A percentile compares a stretch with the other conserved stretches of the same genome.
Evolutionary conservation across 1,140 invertebrate genomes (phyloP).

Genomic region (Drepana arcuata): DNA sequence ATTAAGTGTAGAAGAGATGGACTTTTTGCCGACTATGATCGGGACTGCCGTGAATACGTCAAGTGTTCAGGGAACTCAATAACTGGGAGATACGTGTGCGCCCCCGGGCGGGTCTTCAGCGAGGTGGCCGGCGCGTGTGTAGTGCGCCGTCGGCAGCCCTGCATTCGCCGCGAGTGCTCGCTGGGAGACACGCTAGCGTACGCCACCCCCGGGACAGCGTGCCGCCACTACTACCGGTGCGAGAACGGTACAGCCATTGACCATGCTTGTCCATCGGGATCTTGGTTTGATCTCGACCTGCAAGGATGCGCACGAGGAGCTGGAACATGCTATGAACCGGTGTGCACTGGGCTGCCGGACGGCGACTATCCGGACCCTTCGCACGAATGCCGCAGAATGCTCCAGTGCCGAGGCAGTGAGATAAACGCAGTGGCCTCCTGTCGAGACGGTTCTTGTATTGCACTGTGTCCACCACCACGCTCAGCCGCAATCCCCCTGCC

Average conservation of each 20-base stretch:
- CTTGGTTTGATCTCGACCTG: constrained; percentile 71
- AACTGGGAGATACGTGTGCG: constrained; percentile 41
- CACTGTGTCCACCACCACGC: constrained; percentile 39
- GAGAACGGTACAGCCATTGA: constrained; percentile 65
- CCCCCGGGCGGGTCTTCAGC: constrained; percentile 46
- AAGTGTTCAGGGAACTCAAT: constrained; percentile 33
- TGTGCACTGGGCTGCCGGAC: constrained; percentile 51
- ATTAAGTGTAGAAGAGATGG: constrained; percentile 44
- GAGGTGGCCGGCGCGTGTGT: constrained; percentile 51
- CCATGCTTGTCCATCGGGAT: constrained; percentile 52
- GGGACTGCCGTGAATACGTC: constrained; percentile 49
- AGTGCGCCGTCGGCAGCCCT: constrained; percentile 32
- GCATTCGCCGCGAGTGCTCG: constrained; percentile 46
- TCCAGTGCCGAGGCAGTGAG: constrained; percentile 40
- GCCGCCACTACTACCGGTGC: constrained; percentile 65
- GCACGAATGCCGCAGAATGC: constrained; percentile 42
- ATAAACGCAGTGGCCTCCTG: constrained; percentile 37
- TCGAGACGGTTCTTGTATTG: constrained; percentile 23
- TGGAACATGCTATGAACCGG: constrained; percentile 52
- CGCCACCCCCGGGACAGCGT: constrained; percentile 71
- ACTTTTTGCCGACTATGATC: constrained; percentile 47
- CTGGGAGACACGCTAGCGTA: constrained; percentile 43
- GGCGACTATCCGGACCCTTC: constrained; percentile 57
- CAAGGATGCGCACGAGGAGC: constrained; percentile 58
- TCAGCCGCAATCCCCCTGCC: constrained; percentile 41